Base-by-base conservation (phyloP, 2,888 invertebrate genomes). In the Eristalis intricaria region DNA sequence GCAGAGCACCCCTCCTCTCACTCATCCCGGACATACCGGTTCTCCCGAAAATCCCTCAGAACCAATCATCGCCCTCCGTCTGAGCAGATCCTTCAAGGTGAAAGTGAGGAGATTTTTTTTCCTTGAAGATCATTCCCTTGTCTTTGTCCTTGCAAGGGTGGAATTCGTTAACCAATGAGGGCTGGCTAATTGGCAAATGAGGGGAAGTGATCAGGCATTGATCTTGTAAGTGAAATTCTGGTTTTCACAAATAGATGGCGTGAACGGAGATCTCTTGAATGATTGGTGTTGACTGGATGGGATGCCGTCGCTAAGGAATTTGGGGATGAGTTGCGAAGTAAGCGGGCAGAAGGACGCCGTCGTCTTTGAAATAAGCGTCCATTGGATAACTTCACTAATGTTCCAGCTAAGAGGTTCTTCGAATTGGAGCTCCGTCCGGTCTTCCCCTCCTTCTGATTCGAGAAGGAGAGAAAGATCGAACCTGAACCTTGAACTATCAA, bases 61-160 rank as follows among this genome's bases (percentile, higher is more conserved):
- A 61, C 76, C 76, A 76, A 76, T 76, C 60, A 68, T 23, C 29
- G 50, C 11, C 32, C 19, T 58, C 13, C 32, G 13, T 70, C 58
- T 8, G 19, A 26, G 1, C 15, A 50, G 23, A 68, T 43, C 65
- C 22, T 43, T 76, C 1, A 68, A 43, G 56, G 38, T 26, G 68
- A 61, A 43, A 68, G 66, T 22, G 23, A n/a, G 4, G 19, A 50
- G 50, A 50, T 50, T 23, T 35, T 22, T 58, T 60, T 22, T 29
- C 40, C 40, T 22, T 35, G 61, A 56, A 32, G 11, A 32, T 11
- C n/a, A 58, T 66, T 40, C 38, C 71, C 22, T 40, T 40, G 38
- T n/a, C 1, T 22, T 35, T 58, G 1, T 50, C 15, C 1, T 60
- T 43, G 29, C 29, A 60, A 26, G 29, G 60, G 66, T 68, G 61